Base-by-base conservation (phyloP, 2,113 vertebrate genomes). In the Scortum barcoo region DNA sequence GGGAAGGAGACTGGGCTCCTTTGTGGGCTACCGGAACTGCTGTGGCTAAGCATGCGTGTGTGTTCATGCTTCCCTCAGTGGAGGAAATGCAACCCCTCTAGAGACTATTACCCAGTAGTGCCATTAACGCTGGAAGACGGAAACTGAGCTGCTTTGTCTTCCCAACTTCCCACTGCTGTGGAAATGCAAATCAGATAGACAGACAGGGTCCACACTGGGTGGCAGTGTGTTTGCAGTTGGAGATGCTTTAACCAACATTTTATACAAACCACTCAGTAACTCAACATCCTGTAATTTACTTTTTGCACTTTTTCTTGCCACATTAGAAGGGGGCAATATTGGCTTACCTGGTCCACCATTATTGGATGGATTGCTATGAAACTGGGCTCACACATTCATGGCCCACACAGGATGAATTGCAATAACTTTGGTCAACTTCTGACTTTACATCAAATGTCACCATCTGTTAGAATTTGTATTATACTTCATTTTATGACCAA, bases 1-100 rank as follows among this genome's bases (percentile, higher is more conserved):
- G 77, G 88, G 91, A 87, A 90, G 90, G 86, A 87, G 89, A 88
- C 88, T 72, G 71, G 67, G 81, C 87, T 85, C 69, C 86, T 60
- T 20, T 69, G 86, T 48, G 86, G 70, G 58, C 85, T 38, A 44
- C 73, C 62, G 51, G 72, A 86, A 81, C 80, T 51, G 61, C 73
- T 76, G 48, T 60, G 61, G 83, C 54, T 51, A 51, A 48, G 57
- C 69, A 42, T 86, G 66, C 58, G 28, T 76, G 73, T 51, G 46
- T 48, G 46, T 19, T 14, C 5, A 5, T 48, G 42, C 58, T 87
- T 74, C 74, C 75, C 74, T 84, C 60, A 42, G 68, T 22, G 58
- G 76, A 93, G 90, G 90, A 93, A 94, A 90, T 87, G 76, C 74
- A 68, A 30, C 69, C 62, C 30, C 90, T 87, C 93, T 42, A 44